A percentile compares a stretch with the other conserved stretches of the same genome.
Conservation (phyloP, 2,797 vertebrate genomes). For the Peromyscus attwateri region DNA sequence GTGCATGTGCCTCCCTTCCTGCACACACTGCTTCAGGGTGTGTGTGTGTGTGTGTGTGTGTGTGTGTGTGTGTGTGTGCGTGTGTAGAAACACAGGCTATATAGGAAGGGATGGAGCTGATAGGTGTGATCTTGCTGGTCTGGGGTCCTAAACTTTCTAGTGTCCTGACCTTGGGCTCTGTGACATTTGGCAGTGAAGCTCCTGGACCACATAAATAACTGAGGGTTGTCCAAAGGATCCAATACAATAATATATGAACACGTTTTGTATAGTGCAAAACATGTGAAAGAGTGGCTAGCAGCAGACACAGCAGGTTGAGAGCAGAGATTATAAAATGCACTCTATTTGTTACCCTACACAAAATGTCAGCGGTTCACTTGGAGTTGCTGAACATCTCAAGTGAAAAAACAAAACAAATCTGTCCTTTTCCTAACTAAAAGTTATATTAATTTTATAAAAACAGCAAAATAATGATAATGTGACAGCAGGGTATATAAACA, state of each 20-base stretch:
- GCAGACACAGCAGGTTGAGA: not conserved
- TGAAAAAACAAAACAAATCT: not conserved
- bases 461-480: not conserved
- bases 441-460: slow-evolving; percentile 45
- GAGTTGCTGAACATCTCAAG: not conserved
- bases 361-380: slow-evolving; percentile 43
- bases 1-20: not conserved
- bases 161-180: not conserved
- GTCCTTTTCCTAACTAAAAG: not conserved
- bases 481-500: not conserved
- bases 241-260: not conserved
- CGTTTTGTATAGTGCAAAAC: not conserved
- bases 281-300: not conserved
- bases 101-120: not conserved
- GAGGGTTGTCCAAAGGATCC: not conserved
- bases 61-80: too few relatives aligned
- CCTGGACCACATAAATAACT: not conserved
- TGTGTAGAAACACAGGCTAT: not conserved
- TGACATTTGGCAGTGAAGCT: not conserved
- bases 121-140: not conserved
- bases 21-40: not conserved
- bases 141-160: not conserved
- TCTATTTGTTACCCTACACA: not conserved
- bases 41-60: too few relatives aligned
- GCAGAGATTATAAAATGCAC: not conserved